Conservation (phyloP, 2,797 vertebrate genomes). For the Cyclopterus lumpus region DNA sequence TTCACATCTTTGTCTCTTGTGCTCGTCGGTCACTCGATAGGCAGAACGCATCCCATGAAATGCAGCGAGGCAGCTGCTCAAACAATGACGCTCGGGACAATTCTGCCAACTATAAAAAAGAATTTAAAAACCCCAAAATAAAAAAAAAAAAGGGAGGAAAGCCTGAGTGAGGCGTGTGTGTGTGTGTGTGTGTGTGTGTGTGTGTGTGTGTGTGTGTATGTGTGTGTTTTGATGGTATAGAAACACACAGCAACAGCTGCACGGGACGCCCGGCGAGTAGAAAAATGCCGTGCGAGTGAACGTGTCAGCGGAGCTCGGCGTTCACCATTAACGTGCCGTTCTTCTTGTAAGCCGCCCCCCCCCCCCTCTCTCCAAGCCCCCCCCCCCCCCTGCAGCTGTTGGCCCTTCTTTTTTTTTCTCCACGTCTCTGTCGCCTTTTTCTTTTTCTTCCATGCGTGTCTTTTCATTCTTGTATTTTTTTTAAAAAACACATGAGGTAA, state of each 20-base stretch:
- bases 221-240: constrained; percentile 16
- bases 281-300: constrained; percentile 75
- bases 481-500: constrained; percentile 74
- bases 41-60: not conserved
- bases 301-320: constrained; percentile 75
- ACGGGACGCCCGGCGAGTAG: constrained; percentile 61
- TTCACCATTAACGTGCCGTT: constrained; percentile 82
- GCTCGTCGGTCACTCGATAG: not conserved
- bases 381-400: constrained; percentile 80
- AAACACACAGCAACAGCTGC: constrained; percentile 83
- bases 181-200: not conserved
- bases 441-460: constrained; percentile 47
- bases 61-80: constrained; percentile 61
- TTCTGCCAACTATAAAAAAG: constrained; percentile 51
- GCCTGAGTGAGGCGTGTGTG: not conserved
- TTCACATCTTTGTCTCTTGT: constrained; percentile 4
- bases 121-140: too few species aligned
- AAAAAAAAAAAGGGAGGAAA: constrained; percentile 25
- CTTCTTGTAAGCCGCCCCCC: constrained; percentile 64
- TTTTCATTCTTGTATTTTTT: constrained; percentile 77
- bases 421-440: constrained; percentile 45
- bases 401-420: constrained; percentile 45
- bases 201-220: not conserved
- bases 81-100: constrained; percentile 74
- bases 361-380: constrained; percentile 14